Conservation (phyloP, 2,797 vertebrate genomes). For the Neoniphon sammara region DNA sequence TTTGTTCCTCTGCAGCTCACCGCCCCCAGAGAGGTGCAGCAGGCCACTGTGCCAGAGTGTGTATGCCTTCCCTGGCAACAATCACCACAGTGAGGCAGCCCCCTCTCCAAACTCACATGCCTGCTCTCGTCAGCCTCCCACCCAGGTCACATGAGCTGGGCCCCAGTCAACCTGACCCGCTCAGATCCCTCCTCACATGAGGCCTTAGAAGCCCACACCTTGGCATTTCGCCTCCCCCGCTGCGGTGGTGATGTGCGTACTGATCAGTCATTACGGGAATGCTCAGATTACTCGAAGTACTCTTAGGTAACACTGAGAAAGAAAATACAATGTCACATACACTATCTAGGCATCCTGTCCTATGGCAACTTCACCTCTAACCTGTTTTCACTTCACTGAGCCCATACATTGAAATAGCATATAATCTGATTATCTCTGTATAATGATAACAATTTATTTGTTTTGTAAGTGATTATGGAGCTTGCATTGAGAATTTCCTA, state of each 20-base stretch:
- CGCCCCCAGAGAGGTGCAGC: slow-evolving; percentile 72
- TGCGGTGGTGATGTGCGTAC: slow-evolving; percentile 1
- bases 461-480: slow-evolving; percentile 53
- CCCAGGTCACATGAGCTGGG: slow-evolving; percentile 69
- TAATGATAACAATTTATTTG: slow-evolving; percentile 62
- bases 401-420: slow-evolving; percentile 28
- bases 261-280: slow-evolving; percentile 20
- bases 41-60: slow-evolving; percentile 46
- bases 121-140: slow-evolving; percentile 75
- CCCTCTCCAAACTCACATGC: slow-evolving; percentile 74
- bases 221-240: slow-evolving; percentile 23
- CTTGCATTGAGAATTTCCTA: neutral
- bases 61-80: slow-evolving; percentile 62
- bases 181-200: slow-evolving; percentile 35
- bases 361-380: neutral
- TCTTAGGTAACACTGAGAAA: slow-evolving; percentile 24
- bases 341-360: slow-evolving; percentile 36
- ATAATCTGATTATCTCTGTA: slow-evolving; percentile 54
- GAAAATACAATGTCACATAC: slow-evolving; percentile 32
- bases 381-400: neutral
- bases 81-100: slow-evolving; percentile 61
- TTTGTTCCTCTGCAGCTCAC: slow-evolving; percentile 69
- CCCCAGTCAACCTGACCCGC: slow-evolving; percentile 55
- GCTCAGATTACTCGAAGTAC: neutral
- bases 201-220: slow-evolving; percentile 58